phyloP scores from a whole-genome alignment of 1,140 invertebrate species.

The Patella vulgata region DNA sequence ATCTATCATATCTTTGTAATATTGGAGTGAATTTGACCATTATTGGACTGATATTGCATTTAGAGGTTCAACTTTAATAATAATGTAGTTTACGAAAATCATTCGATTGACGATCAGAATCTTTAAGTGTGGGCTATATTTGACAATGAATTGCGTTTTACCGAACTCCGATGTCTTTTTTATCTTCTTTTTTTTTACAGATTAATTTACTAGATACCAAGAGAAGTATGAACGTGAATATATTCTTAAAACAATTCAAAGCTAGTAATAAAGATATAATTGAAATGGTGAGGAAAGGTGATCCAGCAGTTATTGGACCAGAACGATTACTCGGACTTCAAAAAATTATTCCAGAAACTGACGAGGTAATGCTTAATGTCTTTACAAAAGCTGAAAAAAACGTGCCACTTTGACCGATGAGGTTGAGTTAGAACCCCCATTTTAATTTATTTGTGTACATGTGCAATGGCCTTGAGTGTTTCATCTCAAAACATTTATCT shows the following conservation, averaged over 20 bases:
- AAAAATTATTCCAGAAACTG: constrained; percentile 91
- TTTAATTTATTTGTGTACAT: too few species aligned
- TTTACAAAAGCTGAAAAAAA: too few species aligned
- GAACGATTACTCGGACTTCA: constrained; percentile 91
- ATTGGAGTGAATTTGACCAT: neutral
- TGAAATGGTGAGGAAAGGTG: constrained; percentile 83
- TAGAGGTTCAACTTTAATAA: neutral
- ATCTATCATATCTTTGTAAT: neutral
- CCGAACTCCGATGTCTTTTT: neutral
- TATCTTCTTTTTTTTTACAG: constrained; percentile 23
- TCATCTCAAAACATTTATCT: too few species aligned
- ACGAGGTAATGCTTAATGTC: constrained; percentile 73
- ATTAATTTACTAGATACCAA: constrained; percentile 73
- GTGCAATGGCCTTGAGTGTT: too few species aligned
- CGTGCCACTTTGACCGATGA: too few species aligned
- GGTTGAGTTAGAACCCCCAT: too few species aligned
- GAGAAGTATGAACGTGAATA: constrained; percentile 95
- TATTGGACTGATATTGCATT: neutral
- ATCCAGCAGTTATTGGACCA: constrained; percentile 90
- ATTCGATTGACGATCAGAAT: too few species aligned
- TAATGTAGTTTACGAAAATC: too few species aligned
- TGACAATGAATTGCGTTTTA: neutral
- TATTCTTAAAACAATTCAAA: constrained; percentile 94
- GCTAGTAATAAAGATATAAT: constrained; percentile 90
- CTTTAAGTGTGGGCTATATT: too few species aligned